Evolutionary conservation across 2,797 vertebrate genomes (phyloP).

Genomic region (Argya squamiceps): DNA sequence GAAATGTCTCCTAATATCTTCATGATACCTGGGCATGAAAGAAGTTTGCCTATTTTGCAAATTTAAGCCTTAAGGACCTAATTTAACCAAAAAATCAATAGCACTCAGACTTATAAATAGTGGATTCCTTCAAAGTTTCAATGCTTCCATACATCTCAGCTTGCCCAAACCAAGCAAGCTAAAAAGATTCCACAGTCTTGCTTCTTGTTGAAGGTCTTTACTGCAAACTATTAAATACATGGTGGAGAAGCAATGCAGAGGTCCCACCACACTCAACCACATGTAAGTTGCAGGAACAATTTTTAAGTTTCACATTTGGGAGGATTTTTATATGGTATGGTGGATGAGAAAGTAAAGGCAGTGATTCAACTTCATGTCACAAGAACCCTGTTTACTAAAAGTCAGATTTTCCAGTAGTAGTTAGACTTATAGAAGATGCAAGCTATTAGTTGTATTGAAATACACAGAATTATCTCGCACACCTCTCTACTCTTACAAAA

Average conservation of each 20-base stretch:
- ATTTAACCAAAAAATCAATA: background rate
- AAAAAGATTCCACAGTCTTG: background rate
- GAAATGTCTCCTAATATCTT: background rate
- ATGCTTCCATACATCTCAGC: rapidly evolving
- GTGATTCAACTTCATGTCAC: background rate
- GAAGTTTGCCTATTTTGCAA: background rate
- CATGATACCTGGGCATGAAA: background rate
- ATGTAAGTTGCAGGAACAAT: background rate
- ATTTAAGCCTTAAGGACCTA: background rate
- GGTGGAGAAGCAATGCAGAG: background rate
- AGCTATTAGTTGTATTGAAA: background rate
- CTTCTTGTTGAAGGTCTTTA: background rate
- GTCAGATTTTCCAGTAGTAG: background rate
- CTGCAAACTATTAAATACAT: background rate
- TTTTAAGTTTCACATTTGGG: background rate
- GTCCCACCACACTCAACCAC: background rate
- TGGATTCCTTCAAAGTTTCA: background rate
- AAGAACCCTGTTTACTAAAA: background rate
- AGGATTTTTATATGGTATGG: background rate
- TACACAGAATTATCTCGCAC: background rate
- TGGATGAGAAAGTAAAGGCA: background rate
- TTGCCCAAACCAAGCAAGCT: background rate
- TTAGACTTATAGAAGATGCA: background rate
- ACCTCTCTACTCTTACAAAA: background rate
- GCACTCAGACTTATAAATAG: background rate